phyloP scores from a whole-genome alignment of 2,797 vertebrate species.

The Tenualosa ilisha region DNA sequence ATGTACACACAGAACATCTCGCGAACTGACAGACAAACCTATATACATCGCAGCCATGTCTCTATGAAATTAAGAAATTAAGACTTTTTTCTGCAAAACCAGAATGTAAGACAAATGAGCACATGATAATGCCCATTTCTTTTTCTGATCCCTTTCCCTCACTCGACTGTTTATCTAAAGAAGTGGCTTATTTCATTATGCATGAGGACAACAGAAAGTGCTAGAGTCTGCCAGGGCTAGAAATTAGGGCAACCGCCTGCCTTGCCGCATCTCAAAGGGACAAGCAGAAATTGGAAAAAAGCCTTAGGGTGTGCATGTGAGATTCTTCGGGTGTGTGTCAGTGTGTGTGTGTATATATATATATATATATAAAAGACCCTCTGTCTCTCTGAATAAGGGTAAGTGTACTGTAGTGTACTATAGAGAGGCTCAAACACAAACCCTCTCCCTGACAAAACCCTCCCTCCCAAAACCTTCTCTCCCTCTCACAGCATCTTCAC shows the following conservation, averaged over 20 bases:
- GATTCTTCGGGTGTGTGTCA: neutral
- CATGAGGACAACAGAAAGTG: conserved; percentile 54
- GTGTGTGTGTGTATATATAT: neutral
- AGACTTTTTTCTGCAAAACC: neutral
- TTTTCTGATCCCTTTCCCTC: neutral
- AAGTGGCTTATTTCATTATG: conserved; percentile 51
- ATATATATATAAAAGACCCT: no score
- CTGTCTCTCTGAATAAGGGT: neutral
- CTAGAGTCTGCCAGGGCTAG: conserved; percentile 41
- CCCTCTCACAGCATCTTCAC: neutral
- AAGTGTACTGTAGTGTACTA: neutral
- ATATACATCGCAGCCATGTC: no score
- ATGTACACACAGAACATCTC: no score
- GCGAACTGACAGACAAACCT: no score
- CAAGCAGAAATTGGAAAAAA: conserved; percentile 38
- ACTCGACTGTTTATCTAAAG: conserved; percentile 22
- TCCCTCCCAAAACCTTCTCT: neutral
- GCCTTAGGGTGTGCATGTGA: neutral
- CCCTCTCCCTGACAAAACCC: no score
- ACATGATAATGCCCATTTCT: neutral
- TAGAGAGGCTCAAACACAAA: neutral
- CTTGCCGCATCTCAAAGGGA: conserved; percentile 48
- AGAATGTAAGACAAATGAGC: neutral
- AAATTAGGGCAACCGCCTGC: conserved; percentile 55
- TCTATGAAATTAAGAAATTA: neutral